phyloP scores from a whole-genome alignment of 2,797 vertebrate genomes.

The Argentina silus region DNA sequence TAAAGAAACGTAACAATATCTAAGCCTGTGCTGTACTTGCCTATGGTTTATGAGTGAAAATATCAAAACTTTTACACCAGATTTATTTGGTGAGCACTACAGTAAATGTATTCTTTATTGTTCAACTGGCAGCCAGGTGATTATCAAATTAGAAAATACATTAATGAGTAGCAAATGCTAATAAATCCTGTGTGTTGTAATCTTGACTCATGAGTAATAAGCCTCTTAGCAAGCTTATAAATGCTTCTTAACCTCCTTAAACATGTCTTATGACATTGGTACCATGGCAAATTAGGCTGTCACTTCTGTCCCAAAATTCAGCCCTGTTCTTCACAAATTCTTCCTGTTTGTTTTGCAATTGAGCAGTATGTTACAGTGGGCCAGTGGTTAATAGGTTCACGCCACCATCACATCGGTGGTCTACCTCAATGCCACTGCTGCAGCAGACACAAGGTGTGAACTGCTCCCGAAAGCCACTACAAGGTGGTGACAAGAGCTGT shows the following conservation, averaged over 20 bases:
- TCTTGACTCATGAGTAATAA: conserved; percentile 22
- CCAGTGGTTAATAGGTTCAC: no score
- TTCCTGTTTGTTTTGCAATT: no score
- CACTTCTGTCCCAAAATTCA: not conserved
- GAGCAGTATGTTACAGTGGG: no score
- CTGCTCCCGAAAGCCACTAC: no score
- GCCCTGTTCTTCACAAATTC: no score
- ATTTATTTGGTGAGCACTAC: no score
- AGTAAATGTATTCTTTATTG: not conserved
- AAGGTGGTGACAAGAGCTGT: no score
- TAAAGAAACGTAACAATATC: not conserved
- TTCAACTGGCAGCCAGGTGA: conserved; percentile 1
- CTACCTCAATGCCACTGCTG: no score
- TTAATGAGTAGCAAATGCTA: conserved; percentile 6
- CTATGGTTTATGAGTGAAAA: not conserved
- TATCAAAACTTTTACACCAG: no score
- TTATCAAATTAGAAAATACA: conserved; percentile 9
- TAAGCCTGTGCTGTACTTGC: not conserved
- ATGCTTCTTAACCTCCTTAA: conserved; percentile 40
- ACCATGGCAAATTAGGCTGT: not conserved
- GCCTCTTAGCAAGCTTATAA: conserved; percentile 42
- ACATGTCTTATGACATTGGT: conserved; percentile 16
- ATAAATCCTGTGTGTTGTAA: conserved; percentile 19
- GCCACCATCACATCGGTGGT: no score
- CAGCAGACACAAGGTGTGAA: no score